Evolutionary conservation across 2,113 vertebrate species (phyloP), one percentile per base, ranked within the genome.

Genomic region (Mesocricetus auratus): DNA sequence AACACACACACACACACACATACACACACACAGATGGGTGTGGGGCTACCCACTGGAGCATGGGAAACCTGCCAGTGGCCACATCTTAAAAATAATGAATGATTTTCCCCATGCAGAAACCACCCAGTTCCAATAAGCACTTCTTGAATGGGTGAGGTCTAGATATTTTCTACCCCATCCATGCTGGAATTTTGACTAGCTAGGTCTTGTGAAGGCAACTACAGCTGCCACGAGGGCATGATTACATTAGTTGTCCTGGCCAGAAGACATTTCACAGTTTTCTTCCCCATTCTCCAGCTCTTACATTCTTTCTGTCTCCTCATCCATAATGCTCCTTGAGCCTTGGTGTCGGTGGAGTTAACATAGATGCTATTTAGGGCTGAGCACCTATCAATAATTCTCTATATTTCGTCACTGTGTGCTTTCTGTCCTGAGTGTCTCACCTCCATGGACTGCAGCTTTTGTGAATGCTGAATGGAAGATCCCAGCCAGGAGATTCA

Each of bases 381-480:
- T 12, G 33, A 81, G 33, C 5, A 58, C 78, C 2, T 11, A 1
- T 58, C 33, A 22, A 36, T 24, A 36, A 24, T 39, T 82, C 79
- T 39, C 21, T 82, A 39, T 22, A 60, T 82, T 24, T 81, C 53
- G 39, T 39, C 12, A 82, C 22, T 8, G 5, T 31, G 6, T 78
- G 22, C 53, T 26, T 12, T 87, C 89, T 53, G 60, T 15, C 16
- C 10, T 36, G 31, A 81, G 45, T 22, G 26, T 1, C 8, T 89
- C 16, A 79, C 16, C 24, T 90, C 17, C 13, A 3, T 10, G 45
- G 53, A 11, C 58, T 12, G 58, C 7, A 10, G 53, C 11, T 9
- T 33, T 24, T 53, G 24, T 58, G 9, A 47, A 12, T n/a, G 3
- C 1, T 31, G 42, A 3, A 4, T 9, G 1, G 21, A 1, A 39